Percentiles rank a stretch among this genome's conserved stretches.
These are phyloP conservation scores for Leptopterna dolabrata DNA, from an alignment of 2,888 invertebrate species.

Conservation along the genomic window DNA sequence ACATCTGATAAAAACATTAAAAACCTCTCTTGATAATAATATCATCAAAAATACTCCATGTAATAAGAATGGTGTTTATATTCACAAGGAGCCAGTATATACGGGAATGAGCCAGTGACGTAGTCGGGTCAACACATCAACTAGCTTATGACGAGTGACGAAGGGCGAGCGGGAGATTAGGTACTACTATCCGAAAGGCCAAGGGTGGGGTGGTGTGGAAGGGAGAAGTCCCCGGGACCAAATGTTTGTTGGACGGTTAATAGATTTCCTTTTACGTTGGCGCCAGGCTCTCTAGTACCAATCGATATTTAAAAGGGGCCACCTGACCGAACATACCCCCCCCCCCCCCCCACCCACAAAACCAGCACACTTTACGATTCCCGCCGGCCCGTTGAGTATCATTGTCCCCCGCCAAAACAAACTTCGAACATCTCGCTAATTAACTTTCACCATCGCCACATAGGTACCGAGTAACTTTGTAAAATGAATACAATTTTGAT, in stretches of 20 bases:
- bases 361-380: background rate
- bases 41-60: too few species aligned
- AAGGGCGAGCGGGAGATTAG: background rate
- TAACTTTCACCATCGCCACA: background rate
- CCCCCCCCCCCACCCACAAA: too few species aligned
- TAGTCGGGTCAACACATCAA: background rate
- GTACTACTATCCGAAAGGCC: background rate
- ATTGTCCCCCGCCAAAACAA: slow-evolving; percentile 23
- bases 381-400: background rate
- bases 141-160: background rate
- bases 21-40: too few species aligned
- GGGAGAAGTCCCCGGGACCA: background rate
- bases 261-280: slow-evolving; percentile 42
- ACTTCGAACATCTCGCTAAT: background rate
- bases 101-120: background rate
- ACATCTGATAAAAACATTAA: too few species aligned
- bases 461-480: background rate
- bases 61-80: background rate
- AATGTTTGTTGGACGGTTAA: slow-evolving; percentile 42
- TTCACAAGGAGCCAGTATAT: background rate
- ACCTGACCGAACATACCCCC: slow-evolving; percentile 33
- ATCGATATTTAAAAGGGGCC: slow-evolving; percentile 49
- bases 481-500: too few species aligned
- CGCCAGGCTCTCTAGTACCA: slow-evolving; percentile 41
- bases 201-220: background rate